Conservation (phyloP, 1,140 invertebrate species). For the Drosophila lowei region DNA sequence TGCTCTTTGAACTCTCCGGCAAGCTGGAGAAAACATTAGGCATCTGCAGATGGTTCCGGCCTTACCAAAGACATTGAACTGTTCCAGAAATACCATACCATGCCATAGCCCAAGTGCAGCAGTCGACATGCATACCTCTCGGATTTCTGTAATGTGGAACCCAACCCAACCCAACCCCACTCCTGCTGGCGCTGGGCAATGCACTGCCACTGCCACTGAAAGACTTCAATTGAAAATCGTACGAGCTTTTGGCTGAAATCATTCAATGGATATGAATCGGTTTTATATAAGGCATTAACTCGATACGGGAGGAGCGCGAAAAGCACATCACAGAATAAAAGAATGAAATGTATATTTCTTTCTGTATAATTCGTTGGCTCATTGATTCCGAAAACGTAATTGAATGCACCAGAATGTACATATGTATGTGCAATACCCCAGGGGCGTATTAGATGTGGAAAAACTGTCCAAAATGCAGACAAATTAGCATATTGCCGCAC, state of each 20-base stretch:
- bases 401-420: conserved; percentile 49
- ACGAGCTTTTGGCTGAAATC: conserved; percentile 26
- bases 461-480: conserved; percentile 35
- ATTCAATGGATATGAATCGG: conserved; percentile 71
- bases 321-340: conserved; percentile 17
- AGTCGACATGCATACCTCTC: conserved; percentile 13
- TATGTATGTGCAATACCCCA: conserved; percentile 9
- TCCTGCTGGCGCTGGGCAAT: not conserved
- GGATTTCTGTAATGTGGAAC: conserved; percentile 40
- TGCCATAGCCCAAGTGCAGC: too few species aligned
- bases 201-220: conserved; percentile 16
- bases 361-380: conserved; percentile 69
- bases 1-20: conserved; percentile 55
- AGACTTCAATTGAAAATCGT: conserved; percentile 63
- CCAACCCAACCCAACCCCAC: too few species aligned
- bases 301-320: conserved; percentile 6
- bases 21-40: conserved; percentile 39
- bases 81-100: conserved; percentile 1
- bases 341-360: conserved; percentile 52
- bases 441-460: conserved; percentile 54
- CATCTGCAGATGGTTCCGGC: conserved; percentile 21
- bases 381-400: conserved; percentile 79
- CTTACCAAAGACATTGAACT: conserved; percentile 1
- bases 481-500: conserved; percentile 45
- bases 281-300: conserved; percentile 42